phyloP scores from a whole-genome alignment of 2,113 vertebrate species.

The Onychostruthus taczanowskii region DNA sequence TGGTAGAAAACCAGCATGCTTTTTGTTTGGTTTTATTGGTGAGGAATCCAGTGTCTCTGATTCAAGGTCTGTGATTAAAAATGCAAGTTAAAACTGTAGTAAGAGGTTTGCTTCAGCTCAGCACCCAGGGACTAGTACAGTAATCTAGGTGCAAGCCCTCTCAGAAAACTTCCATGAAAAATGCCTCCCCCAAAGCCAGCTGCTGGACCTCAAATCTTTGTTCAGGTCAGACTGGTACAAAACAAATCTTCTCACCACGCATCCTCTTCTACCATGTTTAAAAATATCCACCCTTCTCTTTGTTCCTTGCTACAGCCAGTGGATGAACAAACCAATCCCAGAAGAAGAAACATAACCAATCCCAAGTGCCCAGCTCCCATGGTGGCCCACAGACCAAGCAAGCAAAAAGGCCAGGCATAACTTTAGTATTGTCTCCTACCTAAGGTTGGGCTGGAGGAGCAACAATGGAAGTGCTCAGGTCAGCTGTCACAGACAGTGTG shows the following conservation, averaged over 20 bases:
- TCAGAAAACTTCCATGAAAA: background rate
- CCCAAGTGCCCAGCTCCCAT: background rate
- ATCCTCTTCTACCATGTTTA: background rate
- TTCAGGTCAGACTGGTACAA: background rate
- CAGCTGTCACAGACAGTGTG: background rate
- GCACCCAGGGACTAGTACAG: background rate
- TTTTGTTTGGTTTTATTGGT: background rate
- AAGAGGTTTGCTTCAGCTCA: background rate
- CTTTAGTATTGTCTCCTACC: background rate
- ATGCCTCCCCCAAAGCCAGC: background rate
- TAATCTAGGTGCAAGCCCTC: background rate
- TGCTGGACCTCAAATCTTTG: background rate
- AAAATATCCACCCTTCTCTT: background rate
- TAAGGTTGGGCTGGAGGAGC: fast-evolving
- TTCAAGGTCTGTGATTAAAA: background rate
- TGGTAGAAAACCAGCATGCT: background rate
- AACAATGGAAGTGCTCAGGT: background rate
- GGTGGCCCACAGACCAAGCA: background rate
- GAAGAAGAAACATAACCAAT: background rate
- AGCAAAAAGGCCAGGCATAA: background rate
- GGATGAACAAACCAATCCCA: background rate
- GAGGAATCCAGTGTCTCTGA: background rate
- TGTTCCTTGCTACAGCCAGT: background rate
- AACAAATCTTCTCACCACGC: background rate
- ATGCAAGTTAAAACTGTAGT: background rate